Evolutionary conservation across 53 echinoderm and acorn worm genomes (phyloP).

Genomic region (Antedon mediterranea): DNA sequence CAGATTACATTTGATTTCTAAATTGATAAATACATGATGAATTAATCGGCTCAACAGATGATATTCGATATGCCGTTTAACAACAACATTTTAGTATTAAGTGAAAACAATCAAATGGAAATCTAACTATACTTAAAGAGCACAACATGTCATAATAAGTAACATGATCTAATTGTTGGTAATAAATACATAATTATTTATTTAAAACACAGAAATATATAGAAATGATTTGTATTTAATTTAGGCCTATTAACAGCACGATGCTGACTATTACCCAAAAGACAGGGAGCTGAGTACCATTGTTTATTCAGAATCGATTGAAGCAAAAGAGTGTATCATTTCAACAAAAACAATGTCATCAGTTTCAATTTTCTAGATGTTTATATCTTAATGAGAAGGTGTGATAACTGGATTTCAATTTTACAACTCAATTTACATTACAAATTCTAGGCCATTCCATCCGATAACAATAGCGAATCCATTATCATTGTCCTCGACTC

Average conservation of each 20-base stretch:
- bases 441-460: not conserved
- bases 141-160: no score
- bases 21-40: not conserved
- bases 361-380: not conserved
- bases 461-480: not conserved
- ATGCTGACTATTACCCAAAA: no score
- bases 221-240: no score
- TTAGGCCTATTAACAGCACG: no score
- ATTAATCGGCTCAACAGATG: not conserved
- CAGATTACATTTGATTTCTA: not conserved
- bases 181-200: no score
- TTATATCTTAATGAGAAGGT: not conserved
- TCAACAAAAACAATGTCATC: not conserved
- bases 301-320: no score
- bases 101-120: not conserved
- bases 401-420: not conserved
- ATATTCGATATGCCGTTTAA: not conserved
- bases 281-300: no score
- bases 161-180: no score
- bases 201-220: no score
- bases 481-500: not conserved
- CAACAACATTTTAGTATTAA: not conserved
- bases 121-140: no score
- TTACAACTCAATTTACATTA: not conserved
- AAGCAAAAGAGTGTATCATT: no score